phyloP scores from a whole-genome alignment of 2,888 invertebrate species.

The Macrosiphum euphorbiae region DNA sequence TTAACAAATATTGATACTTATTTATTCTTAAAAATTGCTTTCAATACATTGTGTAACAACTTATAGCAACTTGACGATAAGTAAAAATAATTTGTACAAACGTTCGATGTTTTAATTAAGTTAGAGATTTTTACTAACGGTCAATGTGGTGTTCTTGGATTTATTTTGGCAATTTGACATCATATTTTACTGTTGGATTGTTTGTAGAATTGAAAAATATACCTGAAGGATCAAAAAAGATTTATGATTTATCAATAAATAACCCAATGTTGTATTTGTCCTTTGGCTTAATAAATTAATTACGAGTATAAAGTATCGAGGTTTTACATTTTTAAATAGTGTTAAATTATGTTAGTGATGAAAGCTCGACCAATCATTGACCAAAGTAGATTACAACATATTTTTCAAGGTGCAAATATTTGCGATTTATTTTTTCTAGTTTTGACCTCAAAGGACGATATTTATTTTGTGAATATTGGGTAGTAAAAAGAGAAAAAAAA shows the following conservation, averaged over 20 bases:
- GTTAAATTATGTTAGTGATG: not conserved
- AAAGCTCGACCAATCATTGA: not conserved
- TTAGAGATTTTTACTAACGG: not conserved
- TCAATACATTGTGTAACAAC: not conserved
- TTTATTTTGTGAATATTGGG: slow-evolving; percentile 6
- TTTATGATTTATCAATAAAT: not conserved
- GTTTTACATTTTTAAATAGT: not conserved
- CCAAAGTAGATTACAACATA: slow-evolving; percentile 14
- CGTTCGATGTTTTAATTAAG: not conserved
- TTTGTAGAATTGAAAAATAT: not conserved
- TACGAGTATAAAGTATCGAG: not conserved
- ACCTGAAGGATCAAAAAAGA: not conserved
- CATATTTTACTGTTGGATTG: not conserved
- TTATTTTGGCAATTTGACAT: not conserved
- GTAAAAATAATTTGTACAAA: not conserved
- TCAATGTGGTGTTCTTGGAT: not conserved
- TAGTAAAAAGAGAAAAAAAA: slow-evolving; percentile 16
- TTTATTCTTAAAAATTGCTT: not conserved
- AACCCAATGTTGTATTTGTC: not conserved
- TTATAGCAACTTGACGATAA: not conserved
- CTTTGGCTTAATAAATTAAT: slow-evolving; percentile 20
- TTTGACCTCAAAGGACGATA: slow-evolving; percentile 17
- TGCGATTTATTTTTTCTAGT: not conserved
- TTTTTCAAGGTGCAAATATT: slow-evolving; percentile 3
- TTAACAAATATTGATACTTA: not conserved